These are phyloP conservation scores for Coryphaenoides rupestris DNA, from an alignment of 2,113 vertebrate genomes.

Conservation along the genomic window DNA sequence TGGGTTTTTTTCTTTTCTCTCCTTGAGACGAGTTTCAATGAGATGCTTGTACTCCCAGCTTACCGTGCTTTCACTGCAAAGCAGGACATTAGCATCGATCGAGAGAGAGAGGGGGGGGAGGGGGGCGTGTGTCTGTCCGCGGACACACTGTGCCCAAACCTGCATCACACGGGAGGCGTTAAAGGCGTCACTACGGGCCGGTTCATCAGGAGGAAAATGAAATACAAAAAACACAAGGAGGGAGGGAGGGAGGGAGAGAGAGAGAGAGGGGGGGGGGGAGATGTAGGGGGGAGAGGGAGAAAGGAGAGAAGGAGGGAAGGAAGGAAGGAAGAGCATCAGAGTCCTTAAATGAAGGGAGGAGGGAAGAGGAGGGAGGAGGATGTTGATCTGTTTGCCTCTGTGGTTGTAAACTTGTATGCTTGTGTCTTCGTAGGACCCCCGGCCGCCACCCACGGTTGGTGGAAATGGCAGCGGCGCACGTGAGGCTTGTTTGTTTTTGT, in stretches of 20 bases:
- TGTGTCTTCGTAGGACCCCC: conserved; percentile 66
- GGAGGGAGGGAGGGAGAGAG: conserved; percentile 35
- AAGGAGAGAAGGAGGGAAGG: conserved; percentile 47
- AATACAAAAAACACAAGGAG: conserved; percentile 64
- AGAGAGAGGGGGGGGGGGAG: conserved; percentile 48
- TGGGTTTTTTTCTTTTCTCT: conserved; percentile 1
- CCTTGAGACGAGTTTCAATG: not conserved
- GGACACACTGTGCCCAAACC: conserved; percentile 90
- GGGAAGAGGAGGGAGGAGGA: conserved; percentile 34
- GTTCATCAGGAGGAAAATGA: conserved; percentile 50
- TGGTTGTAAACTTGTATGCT: conserved; percentile 69
- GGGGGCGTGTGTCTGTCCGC: conserved; percentile 88
- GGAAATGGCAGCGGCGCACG: conserved; percentile 52
- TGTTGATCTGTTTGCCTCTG: conserved; percentile 63
- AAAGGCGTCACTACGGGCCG: conserved; percentile 84
- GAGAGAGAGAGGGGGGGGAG: too few species aligned
- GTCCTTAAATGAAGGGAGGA: conserved; percentile 64
- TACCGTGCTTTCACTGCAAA: conserved; percentile 69
- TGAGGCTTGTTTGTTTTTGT: conserved; percentile 48
- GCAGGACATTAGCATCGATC: conserved; percentile 84
- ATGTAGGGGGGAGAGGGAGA: conserved; percentile 46
- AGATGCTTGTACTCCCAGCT: conserved; percentile 48
- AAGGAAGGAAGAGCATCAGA: conserved; percentile 52
- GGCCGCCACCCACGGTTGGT: conserved; percentile 50
- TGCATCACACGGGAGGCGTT: conserved; percentile 92